Evolutionary conservation across 2,113 vertebrate genomes (phyloP).

Genomic region (Dissostichus mawsoni): DNA sequence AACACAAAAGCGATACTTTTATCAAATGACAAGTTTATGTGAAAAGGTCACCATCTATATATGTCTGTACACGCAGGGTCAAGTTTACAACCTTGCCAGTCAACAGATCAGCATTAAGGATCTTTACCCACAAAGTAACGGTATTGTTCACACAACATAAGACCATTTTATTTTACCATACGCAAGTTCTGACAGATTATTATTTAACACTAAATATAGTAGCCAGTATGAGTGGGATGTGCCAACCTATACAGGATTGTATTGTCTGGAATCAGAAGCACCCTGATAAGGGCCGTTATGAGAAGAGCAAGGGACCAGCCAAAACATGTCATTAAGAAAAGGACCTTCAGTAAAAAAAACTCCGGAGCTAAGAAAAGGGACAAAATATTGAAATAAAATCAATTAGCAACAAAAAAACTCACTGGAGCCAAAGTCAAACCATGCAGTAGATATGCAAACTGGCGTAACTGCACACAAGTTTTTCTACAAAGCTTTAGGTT

Average conservation of each 20-base stretch:
- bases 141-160: neutral
- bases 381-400: neutral
- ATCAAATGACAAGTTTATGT: slow-evolving; percentile 24
- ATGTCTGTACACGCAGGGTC: slow-evolving; percentile 23
- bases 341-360: neutral
- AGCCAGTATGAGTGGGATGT: too few species aligned
- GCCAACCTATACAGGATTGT: neutral
- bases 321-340: neutral
- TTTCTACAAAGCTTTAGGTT: neutral
- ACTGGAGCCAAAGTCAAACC: neutral
- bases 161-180: neutral
- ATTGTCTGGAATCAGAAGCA: neutral
- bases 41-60: slow-evolving; percentile 27
- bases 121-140: neutral
- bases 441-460: neutral
- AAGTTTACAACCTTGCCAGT: slow-evolving; percentile 2
- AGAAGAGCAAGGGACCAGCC: neutral
- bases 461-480: neutral
- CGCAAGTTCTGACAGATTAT: neutral
- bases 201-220: neutral
- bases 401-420: neutral
- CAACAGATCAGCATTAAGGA: neutral
- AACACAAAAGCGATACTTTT: slow-evolving; percentile 8
- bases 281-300: neutral
- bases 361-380: neutral